Conservation (phyloP, 2,797 vertebrate species). For the Halcyon smyrnensis region DNA sequence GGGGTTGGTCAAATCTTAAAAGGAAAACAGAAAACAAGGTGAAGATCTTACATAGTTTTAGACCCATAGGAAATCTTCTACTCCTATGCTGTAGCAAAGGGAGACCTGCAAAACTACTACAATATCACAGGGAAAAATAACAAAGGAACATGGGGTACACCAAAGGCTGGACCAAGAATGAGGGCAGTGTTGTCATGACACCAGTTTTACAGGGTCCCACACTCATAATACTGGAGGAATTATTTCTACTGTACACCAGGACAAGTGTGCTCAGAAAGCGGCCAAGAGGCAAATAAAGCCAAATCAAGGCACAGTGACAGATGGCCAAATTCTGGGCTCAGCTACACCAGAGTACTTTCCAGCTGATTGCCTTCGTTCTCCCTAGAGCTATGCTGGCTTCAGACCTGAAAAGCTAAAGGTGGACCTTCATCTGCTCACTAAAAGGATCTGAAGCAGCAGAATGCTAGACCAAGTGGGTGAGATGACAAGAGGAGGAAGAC, state of each 20-base stretch:
- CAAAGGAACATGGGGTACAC: background rate
- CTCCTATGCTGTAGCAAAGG: background rate
- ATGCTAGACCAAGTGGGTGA: background rate
- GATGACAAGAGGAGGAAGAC: background rate
- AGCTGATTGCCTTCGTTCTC: background rate
- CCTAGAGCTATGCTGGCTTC: background rate
- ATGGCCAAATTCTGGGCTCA: background rate
- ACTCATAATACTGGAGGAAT: background rate
- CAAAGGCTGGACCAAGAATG: background rate
- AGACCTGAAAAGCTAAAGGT: background rate
- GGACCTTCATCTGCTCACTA: background rate
- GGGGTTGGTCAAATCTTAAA: background rate
- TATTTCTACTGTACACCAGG: background rate
- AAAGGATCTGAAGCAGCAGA: background rate
- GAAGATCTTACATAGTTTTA: background rate
- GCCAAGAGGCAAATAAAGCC: background rate
- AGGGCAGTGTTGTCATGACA: background rate
- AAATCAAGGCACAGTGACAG: background rate
- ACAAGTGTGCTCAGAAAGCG: background rate
- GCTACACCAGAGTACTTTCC: background rate
- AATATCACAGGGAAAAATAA: background rate
- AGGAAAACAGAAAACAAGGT: background rate
- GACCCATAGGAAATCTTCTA: background rate
- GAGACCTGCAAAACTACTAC: background rate
- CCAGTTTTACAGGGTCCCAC: background rate